Percentiles rank a stretch among this genome's conserved stretches.
Evolutionary conservation across 2,797 vertebrate species (phyloP).

Genomic region (Corythornis leucogaster): DNA sequence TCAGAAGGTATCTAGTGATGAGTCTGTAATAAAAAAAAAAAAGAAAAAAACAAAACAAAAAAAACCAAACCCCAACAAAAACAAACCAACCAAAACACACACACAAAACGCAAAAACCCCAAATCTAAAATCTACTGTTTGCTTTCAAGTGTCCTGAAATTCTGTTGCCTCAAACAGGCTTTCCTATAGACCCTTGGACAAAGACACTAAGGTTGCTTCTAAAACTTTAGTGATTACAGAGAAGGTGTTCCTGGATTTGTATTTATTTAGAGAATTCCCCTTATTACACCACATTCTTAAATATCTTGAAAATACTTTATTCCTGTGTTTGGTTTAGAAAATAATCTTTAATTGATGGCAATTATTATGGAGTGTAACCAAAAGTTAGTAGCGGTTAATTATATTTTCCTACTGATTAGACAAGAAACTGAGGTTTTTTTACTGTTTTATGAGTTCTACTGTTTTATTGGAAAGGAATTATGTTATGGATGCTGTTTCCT

Average conservation of each 20-base stretch:
- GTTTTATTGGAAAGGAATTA: not conserved
- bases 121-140: not conserved
- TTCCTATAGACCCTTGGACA: not conserved
- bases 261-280: not conserved
- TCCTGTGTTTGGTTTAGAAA: constrained; percentile 27
- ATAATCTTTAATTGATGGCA: not conserved
- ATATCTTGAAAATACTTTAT: not conserved
- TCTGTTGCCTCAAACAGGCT: not conserved
- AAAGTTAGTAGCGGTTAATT: not conserved
- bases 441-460: not conserved
- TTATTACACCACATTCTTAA: not conserved
- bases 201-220: not conserved
- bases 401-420: not conserved
- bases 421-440: not conserved
- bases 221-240: not conserved
- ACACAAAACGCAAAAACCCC: too few species aligned
- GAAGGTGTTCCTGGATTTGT: not conserved
- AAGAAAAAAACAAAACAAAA: too few species aligned
- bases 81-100: too few species aligned
- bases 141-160: not conserved
- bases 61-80: too few species aligned
- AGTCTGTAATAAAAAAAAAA: not conserved
- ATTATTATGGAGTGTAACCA: not conserved
- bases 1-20: not conserved
- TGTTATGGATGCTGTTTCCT: not conserved